Evolutionary conservation across 1,140 invertebrate species (phyloP).

Genomic region (Ctenoplectra terminalis): DNA sequence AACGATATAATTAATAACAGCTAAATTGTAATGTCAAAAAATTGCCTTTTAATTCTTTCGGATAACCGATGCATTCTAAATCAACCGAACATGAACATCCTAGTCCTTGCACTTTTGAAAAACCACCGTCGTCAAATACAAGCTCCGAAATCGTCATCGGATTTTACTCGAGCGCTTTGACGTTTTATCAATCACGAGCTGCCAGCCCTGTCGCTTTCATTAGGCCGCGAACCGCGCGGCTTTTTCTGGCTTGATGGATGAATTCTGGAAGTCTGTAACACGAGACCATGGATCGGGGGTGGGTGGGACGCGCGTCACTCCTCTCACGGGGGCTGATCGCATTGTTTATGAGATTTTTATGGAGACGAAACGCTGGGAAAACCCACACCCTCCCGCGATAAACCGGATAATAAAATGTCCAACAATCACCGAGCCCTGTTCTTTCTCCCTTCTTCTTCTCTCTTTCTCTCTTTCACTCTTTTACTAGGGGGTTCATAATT

Average conservation of each 20-base stretch:
- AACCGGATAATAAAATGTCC: conserved; percentile 69
- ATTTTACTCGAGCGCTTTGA: conserved; percentile 70
- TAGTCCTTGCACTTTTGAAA: background rate
- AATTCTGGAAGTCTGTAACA: conserved; percentile 71
- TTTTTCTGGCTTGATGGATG: conserved; percentile 75
- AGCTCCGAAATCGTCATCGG: conserved; percentile 26
- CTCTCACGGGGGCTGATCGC: conserved; percentile 55
- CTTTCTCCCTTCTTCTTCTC: conserved; percentile 13
- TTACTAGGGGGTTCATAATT: conserved; percentile 21
- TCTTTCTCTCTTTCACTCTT: background rate
- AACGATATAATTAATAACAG: too few species aligned
- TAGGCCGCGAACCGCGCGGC: conserved; percentile 46
- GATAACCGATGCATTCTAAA: too few species aligned
- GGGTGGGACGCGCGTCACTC: conserved; percentile 27
- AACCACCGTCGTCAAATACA: too few species aligned
- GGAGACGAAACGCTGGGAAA: conserved; percentile 68
- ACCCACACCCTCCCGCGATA: conserved; percentile 52
- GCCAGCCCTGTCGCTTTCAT: conserved; percentile 64
- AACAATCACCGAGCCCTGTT: conserved; percentile 42
- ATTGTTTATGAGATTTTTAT: conserved; percentile 78
- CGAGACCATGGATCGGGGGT: conserved; percentile 58
- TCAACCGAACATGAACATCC: too few species aligned
- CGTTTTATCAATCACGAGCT: conserved; percentile 77
- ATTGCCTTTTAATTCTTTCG: too few species aligned
- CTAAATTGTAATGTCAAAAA: too few species aligned